phyloP scores from a whole-genome alignment of 2,797 vertebrate genomes.

The Hirundo rustica region DNA sequence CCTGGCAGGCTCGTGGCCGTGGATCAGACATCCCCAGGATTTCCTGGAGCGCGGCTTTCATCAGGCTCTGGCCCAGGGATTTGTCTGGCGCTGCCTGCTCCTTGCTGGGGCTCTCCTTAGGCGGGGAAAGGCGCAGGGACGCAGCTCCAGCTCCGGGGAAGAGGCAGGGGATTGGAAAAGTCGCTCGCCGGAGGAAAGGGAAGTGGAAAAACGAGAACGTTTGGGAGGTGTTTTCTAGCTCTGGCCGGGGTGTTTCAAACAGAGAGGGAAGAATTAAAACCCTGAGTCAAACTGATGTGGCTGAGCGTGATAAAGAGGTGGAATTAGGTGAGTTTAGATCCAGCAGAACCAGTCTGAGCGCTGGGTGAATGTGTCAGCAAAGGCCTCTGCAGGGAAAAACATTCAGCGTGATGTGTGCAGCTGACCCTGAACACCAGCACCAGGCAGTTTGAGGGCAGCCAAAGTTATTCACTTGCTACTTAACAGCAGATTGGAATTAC shows the following conservation, averaged over 20 bases:
- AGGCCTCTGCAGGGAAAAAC: background rate
- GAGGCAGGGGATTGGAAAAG: background rate
- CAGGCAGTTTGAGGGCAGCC: background rate
- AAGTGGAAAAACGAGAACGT: background rate
- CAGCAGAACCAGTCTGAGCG: background rate
- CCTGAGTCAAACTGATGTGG: background rate
- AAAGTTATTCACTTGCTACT: background rate
- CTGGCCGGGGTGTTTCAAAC: background rate
- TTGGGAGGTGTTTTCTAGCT: background rate
- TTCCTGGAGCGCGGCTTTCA: background rate
- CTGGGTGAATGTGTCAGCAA: background rate
- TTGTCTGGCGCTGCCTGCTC: background rate
- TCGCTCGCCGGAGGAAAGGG: background rate
- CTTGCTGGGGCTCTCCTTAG: background rate
- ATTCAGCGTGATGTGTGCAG: background rate
- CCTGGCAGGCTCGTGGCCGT: background rate
- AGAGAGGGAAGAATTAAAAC: background rate
- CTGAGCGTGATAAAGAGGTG: background rate
- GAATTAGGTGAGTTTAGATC: background rate
- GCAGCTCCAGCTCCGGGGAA: background rate
- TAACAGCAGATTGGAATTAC: background rate
- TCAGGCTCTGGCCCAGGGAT: background rate
- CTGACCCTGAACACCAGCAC: fast-evolving
- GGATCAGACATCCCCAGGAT: background rate
- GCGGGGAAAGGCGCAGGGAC: background rate